Conservation (phyloP, 2,113 vertebrate species). For the Psilopsiagon aurifrons region DNA sequence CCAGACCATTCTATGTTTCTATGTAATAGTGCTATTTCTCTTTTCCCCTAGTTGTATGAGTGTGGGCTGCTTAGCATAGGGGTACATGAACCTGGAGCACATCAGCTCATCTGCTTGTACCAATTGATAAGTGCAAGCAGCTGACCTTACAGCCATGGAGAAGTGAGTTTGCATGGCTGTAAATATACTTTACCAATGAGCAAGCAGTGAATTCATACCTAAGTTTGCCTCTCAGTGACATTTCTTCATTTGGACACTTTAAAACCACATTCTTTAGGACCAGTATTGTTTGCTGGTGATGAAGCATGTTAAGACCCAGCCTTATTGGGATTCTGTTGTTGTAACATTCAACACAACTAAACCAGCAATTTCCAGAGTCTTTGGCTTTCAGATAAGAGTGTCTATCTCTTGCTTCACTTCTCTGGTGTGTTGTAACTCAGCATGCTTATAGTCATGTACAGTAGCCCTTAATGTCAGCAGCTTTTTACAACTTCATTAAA, state of each 20-base stretch:
- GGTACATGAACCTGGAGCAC: background rate
- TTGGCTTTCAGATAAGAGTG: background rate
- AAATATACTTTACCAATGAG: background rate
- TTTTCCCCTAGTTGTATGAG: background rate
- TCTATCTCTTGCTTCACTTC: background rate
- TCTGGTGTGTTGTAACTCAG: background rate
- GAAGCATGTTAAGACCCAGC: background rate
- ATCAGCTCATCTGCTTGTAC: background rate
- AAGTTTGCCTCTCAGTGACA: accelerated
- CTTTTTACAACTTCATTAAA: background rate
- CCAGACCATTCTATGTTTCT: background rate
- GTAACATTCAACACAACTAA: background rate
- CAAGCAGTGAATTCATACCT: background rate
- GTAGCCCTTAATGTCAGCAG: background rate
- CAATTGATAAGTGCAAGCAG: background rate
- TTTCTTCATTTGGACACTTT: background rate
- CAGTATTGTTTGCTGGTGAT: background rate
- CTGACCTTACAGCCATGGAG: background rate
- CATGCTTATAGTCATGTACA: background rate
- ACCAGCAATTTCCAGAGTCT: background rate
- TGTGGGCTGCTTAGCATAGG: accelerated
- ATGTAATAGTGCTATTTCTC: background rate
- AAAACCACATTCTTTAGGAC: background rate
- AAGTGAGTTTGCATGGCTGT: background rate
- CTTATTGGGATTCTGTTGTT: background rate